A percentile compares a stretch with the other conserved stretches of the same genome.
Conservation (phyloP, 1,140 invertebrate species). For the Calliphora vicina region DNA sequence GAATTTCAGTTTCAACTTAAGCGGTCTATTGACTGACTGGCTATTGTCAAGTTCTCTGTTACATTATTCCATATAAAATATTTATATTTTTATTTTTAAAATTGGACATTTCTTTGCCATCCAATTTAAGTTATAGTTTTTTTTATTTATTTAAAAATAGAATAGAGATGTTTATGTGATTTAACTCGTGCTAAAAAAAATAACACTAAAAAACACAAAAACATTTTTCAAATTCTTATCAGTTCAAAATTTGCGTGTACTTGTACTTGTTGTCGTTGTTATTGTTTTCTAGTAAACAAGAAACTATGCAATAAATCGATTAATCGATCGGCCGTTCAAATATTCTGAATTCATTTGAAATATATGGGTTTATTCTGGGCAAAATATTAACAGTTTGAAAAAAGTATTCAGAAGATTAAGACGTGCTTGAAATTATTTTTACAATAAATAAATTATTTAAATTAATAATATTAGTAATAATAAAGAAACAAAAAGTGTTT, state of each 20-base stretch:
- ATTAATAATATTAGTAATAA: not conserved
- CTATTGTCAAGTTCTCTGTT: not conserved
- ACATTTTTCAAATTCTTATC: not conserved
- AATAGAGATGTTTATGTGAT: not conserved
- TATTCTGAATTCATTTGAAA: not conserved
- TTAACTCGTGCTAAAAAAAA: not conserved
- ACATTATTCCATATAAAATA: too few relatives aligned
- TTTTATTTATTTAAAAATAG: not conserved
- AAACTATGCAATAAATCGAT: not conserved
- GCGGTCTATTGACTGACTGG: not conserved
- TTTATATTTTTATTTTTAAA: too few relatives aligned
- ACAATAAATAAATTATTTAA: not conserved
- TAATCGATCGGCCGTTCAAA: not conserved
- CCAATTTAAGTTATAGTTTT: not conserved
- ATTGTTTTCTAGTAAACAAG: not conserved
- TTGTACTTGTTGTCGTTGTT: not conserved
- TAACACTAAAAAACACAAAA: not conserved
- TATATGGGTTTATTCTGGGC: not conserved
- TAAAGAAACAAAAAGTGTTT: not conserved
- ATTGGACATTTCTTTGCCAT: not conserved
- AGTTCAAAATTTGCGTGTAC: not conserved
- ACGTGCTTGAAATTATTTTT: not conserved
- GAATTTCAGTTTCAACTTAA: not conserved
- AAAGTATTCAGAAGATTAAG: not conserved
- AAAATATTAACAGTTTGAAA: not conserved